phyloP scores from a whole-genome alignment of 2,113 vertebrate species.

The Paedocypris sp. region DNA sequence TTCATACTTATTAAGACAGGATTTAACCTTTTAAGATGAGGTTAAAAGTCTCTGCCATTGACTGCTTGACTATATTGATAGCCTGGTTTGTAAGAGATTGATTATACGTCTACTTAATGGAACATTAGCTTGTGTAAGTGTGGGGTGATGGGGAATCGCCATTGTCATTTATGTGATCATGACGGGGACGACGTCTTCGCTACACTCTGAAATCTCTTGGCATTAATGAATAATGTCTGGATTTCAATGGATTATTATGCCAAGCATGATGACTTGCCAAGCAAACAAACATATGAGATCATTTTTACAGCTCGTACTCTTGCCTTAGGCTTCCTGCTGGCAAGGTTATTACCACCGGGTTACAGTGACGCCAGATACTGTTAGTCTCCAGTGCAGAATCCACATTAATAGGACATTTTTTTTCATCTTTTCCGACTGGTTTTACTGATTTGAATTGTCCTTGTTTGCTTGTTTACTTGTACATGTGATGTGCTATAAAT shows the following conservation, averaged over 20 bases:
- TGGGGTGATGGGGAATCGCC: conserved; percentile 1
- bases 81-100: conserved; percentile 45
- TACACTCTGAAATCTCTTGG: too few relatives aligned
- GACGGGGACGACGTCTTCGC: too few relatives aligned
- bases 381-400: neutral
- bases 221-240: neutral
- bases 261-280: neutral
- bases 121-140: conserved; percentile 31
- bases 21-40: conserved; percentile 54
- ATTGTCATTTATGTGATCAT: conserved; percentile 2
- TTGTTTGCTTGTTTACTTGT: conserved; percentile 4
- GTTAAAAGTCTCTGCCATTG: conserved; percentile 52
- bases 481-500: conserved; percentile 3
- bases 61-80: conserved; percentile 52
- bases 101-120: conserved; percentile 42
- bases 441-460: neutral
- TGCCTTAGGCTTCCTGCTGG: neutral
- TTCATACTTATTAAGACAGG: conserved; percentile 20
- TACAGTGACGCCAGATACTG: neutral
- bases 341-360: conserved; percentile 5
- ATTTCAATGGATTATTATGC: neutral
- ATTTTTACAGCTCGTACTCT: neutral
- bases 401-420: neutral
- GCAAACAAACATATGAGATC: neutral
- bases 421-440: neutral